These are phyloP conservation scores for Phasia obesa DNA, from an alignment of 2,888 invertebrate species.

Conservation along the genomic window DNA sequence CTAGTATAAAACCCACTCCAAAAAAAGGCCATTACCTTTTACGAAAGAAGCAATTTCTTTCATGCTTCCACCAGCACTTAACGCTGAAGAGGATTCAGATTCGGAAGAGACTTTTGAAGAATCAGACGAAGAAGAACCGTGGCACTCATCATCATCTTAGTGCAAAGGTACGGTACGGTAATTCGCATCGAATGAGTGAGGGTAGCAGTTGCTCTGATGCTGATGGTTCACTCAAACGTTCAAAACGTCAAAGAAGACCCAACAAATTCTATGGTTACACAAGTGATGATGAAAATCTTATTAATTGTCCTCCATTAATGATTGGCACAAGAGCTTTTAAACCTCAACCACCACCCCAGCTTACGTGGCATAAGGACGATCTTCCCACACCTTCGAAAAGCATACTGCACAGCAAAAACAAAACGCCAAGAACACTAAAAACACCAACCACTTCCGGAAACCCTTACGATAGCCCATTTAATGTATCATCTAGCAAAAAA, in stretches of 20 bases:
- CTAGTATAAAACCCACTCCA: no score
- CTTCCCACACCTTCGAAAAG: slow-evolving; percentile 84
- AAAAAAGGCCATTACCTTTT: no score
- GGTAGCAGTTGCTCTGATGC: slow-evolving; percentile 84
- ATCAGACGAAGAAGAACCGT: no score
- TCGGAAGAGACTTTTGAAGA: no score
- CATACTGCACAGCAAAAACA: slow-evolving; percentile 74
- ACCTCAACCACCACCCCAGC: slow-evolving; percentile 85
- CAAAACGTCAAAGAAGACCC: slow-evolving; percentile 91
- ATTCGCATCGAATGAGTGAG: slow-evolving; percentile 78
- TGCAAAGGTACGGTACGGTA: no score
- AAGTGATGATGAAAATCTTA: slow-evolving; percentile 89
- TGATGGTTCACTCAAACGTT: slow-evolving; percentile 86
- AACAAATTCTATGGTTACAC: slow-evolving; percentile 95
- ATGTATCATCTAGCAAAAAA: slow-evolving; percentile 65
- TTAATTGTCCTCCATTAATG: slow-evolving; percentile 76
- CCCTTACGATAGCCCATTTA: slow-evolving; percentile 20
- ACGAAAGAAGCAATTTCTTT: no score
- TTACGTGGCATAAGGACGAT: slow-evolving; percentile 90
- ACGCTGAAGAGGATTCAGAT: no score
- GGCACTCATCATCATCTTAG: no score
- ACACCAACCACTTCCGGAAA: slow-evolving; percentile 67
- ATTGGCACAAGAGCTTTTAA: slow-evolving; percentile 81
- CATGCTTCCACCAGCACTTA: no score
- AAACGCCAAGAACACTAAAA: slow-evolving; percentile 72